Evolutionary conservation across 2,113 vertebrate species (phyloP).

Genomic region (Acrocephalus kingi): DNA sequence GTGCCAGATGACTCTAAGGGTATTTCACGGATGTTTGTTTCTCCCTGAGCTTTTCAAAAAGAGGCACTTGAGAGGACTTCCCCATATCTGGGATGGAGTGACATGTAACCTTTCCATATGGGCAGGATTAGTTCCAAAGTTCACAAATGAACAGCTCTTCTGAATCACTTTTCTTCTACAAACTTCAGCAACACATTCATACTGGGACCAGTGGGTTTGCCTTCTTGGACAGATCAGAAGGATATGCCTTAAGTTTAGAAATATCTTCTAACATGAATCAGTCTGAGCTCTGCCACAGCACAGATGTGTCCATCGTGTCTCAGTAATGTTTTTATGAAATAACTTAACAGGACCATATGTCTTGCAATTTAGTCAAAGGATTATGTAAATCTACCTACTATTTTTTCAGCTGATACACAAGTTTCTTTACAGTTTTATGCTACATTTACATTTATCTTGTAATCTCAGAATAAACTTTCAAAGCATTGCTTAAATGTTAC

Average conservation of each 20-base stretch:
- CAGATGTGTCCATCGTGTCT: conserved; percentile 4
- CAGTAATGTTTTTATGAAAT: not conserved
- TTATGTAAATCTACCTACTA: conserved; percentile 15
- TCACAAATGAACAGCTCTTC: not conserved
- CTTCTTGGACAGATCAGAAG: not conserved
- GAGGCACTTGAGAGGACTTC: not conserved
- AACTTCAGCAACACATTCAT: not conserved
- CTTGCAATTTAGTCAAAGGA: conserved; percentile 12
- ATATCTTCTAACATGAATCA: conserved; percentile 8
- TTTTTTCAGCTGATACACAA: not conserved
- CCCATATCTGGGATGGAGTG: not conserved
- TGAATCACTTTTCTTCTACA: not conserved
- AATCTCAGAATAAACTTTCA: not conserved
- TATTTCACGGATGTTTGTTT: not conserved
- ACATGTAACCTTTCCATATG: fast-evolving
- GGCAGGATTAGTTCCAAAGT: not conserved
- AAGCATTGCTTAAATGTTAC: not conserved
- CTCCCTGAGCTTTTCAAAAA: not conserved
- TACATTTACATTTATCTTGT: conserved; percentile 6
- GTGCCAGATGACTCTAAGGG: not conserved
- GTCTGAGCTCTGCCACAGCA: not conserved
- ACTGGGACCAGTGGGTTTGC: not conserved
- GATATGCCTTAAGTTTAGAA: conserved; percentile 18
- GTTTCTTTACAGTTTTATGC: conserved; percentile 6
- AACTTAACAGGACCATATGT: conserved; percentile 22